phyloP scores from a whole-genome alignment of 2,888 invertebrate species.

The Chymomyza procnemis region DNA sequence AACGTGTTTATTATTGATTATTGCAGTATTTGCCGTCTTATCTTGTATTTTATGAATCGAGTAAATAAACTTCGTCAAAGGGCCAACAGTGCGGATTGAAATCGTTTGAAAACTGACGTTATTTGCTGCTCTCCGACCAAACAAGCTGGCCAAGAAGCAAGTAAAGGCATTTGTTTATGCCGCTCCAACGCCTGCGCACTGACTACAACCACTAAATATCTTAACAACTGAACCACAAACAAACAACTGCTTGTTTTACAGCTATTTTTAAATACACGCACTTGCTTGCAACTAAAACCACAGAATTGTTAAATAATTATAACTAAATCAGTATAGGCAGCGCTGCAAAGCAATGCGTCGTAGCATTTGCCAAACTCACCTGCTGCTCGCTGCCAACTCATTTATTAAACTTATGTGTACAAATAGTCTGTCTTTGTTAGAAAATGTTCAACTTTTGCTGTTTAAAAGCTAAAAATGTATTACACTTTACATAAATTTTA shows the following conservation, averaged over 20 bases:
- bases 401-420: conserved; percentile 18
- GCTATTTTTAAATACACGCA: neutral
- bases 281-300: neutral
- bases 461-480: neutral
- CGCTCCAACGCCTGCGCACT: conserved; percentile 53
- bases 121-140: conserved; percentile 32
- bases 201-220: conserved; percentile 1
- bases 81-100: conserved; percentile 42
- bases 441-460: neutral
- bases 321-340: neutral
- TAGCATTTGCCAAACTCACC: conserved; percentile 32
- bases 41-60: conserved; percentile 22
- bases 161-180: conserved; percentile 64
- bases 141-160: conserved; percentile 14
- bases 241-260: neutral
- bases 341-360: neutral
- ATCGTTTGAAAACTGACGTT: conserved; percentile 47
- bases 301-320: neutral
- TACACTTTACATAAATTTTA: neutral
- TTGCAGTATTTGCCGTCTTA: conserved; percentile 55
- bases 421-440: conserved; percentile 9
- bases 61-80: neutral
- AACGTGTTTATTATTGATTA: conserved; percentile 60
- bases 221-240: neutral
- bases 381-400: conserved; percentile 24